Conservation (phyloP, 2,797 vertebrate species). For the Dromococcyx pavoninus region DNA sequence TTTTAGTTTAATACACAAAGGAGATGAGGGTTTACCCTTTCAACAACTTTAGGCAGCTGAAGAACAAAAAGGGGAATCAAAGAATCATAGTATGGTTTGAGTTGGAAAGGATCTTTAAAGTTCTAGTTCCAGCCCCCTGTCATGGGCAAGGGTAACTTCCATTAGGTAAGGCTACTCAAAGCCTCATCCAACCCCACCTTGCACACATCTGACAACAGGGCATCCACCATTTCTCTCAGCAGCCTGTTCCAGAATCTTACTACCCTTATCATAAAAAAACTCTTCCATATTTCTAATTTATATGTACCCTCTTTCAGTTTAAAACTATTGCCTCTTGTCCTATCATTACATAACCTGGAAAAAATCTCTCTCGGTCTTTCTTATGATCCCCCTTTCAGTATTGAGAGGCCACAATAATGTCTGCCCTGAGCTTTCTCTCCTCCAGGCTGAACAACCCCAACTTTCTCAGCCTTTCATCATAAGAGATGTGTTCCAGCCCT, state of each 20-base stretch:
- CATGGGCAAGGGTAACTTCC: not conserved
- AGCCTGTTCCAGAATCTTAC: not conserved
- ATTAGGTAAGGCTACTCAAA: not conserved
- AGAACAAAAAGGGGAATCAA: not conserved
- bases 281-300: too few relatives aligned
- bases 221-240: not conserved
- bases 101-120: not conserved
- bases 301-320: too few relatives aligned
- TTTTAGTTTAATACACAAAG: not conserved
- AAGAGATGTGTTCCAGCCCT: too few relatives aligned
- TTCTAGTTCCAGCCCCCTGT: not conserved
- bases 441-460: too few relatives aligned
- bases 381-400: too few relatives aligned
- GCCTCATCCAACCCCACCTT: not conserved
- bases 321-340: too few relatives aligned
- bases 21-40: not conserved
- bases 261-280: not conserved
- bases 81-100: not conserved
- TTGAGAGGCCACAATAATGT: too few relatives aligned
- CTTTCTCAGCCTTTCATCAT: too few relatives aligned
- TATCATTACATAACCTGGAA: too few relatives aligned
- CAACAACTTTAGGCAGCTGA: not conserved
- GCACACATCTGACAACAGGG: too few relatives aligned
- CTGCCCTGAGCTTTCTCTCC: too few relatives aligned
- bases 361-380: too few relatives aligned